Percentiles rank a stretch among this genome's conserved stretches.
phyloP scores from a whole-genome alignment of 1,140 invertebrate genomes.

The Cydia splendana region DNA sequence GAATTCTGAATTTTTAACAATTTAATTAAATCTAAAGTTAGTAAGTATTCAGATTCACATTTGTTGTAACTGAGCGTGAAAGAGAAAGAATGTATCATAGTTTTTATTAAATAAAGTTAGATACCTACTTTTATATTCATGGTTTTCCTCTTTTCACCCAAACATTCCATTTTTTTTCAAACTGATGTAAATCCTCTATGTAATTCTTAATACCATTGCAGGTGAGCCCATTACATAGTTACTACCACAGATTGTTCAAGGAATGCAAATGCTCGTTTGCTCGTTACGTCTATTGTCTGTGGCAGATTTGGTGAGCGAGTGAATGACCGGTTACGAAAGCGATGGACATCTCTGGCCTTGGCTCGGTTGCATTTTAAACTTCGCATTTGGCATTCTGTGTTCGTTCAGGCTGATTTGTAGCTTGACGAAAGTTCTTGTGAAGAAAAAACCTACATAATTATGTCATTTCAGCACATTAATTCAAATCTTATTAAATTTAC shows the following conservation, averaged over 20 bases:
- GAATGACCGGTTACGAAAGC: constrained; percentile 49
- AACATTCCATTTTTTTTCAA: too few relatives aligned
- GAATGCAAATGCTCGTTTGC: not conserved
- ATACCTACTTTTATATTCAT: too few relatives aligned
- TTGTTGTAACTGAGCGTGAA: too few relatives aligned
- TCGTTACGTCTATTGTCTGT: constrained; percentile 27
- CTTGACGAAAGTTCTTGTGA: not conserved
- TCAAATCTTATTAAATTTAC: too few relatives aligned
- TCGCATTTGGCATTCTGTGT: constrained; percentile 17
- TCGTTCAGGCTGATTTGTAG: constrained; percentile 12
- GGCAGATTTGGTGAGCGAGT: constrained; percentile 35
- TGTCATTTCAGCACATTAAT: too few relatives aligned
- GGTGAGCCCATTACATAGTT: constrained; percentile 8
- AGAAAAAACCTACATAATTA: not conserved
- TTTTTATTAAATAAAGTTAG: too few relatives aligned
- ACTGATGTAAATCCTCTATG: too few relatives aligned
- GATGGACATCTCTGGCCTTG: constrained; percentile 42
- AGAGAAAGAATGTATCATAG: too few relatives aligned
- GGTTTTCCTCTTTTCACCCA: too few relatives aligned
- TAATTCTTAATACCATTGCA: not conserved
- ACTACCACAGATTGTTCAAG: constrained; percentile 26
- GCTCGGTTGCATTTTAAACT: constrained; percentile 33
- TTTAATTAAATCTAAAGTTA: too few relatives aligned
- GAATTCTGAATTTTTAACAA: too few relatives aligned
- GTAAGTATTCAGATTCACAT: too few relatives aligned